Evolutionary conservation across 2,888 invertebrate genomes (phyloP).

Genomic region (Eristalis arbustorum): DNA sequence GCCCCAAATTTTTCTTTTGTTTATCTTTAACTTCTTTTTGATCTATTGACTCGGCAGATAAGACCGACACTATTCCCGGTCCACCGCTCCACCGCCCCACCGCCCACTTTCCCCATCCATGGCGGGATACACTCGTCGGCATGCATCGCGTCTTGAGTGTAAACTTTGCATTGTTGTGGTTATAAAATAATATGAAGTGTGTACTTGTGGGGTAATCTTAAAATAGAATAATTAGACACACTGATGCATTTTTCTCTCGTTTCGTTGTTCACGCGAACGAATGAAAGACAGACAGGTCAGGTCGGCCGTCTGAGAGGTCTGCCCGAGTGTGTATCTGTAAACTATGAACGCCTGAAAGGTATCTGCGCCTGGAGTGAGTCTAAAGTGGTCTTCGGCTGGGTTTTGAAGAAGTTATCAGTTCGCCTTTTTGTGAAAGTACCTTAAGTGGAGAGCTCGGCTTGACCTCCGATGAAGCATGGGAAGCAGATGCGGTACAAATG

Average conservation of each 20-base stretch:
- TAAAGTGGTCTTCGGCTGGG: conserved; percentile 43
- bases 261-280: neutral
- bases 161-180: conserved; percentile 50
- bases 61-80: conserved; percentile 7
- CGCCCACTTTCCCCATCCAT: conserved; percentile 5
- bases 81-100: too few relatives aligned
- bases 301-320: neutral
- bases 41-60: conserved; percentile 53
- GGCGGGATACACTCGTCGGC: neutral
- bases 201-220: conserved; percentile 45
- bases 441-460: conserved; percentile 33
- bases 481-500: neutral
- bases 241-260: too few relatives aligned
- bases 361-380: conserved; percentile 28
- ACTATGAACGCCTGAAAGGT: conserved; percentile 15
- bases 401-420: conserved; percentile 47
- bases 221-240: conserved; percentile 62
- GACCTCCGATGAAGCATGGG: conserved; percentile 34
- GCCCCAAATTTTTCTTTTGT: conserved; percentile 5
- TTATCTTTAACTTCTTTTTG: conserved; percentile 41
- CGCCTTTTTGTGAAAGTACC: conserved; percentile 30
- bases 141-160: conserved; percentile 13
- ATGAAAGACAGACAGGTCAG: conserved; percentile 5
- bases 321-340: neutral
- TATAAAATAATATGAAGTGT: conserved; percentile 31